A percentile compares a stretch with the other conserved stretches of the same genome.
phyloP scores from a whole-genome alignment of 2,797 vertebrate genomes.

The Clarias fuscus region DNA sequence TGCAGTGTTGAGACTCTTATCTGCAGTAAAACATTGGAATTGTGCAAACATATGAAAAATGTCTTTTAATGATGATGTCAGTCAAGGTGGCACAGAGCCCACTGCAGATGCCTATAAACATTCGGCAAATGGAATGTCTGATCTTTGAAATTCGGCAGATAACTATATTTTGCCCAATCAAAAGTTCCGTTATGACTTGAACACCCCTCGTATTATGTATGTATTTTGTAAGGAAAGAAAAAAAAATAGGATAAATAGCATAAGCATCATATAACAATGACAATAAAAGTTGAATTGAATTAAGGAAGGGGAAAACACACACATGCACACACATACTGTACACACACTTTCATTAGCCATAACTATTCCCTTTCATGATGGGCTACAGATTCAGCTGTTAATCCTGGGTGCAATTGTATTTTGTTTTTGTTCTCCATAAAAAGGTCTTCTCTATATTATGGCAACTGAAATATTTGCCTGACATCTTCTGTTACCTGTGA shows the following conservation, averaged over 20 bases:
- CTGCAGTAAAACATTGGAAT: too few species aligned
- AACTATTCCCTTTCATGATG: conserved; percentile 42
- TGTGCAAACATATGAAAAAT: too few species aligned
- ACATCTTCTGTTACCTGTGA: conserved; percentile 60
- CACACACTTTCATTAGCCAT: neutral
- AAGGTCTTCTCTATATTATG: conserved; percentile 62
- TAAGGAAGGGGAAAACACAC: neutral
- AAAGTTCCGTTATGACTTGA: too few species aligned
- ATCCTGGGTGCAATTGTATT: conserved; percentile 64
- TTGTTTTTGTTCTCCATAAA: conserved; percentile 61
- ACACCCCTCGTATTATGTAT: neutral
- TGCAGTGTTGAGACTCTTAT: too few species aligned
- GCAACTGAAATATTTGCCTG: conserved; percentile 66
- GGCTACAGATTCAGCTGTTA: conserved; percentile 60
- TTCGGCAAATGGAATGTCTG: too few species aligned
- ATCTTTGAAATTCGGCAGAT: neutral
- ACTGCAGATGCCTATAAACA: too few species aligned
- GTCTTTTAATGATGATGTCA: too few species aligned
- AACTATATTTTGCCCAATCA: neutral
- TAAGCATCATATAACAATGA: neutral
- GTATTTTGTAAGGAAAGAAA: conserved; percentile 50
- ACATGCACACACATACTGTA: neutral
- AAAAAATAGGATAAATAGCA: neutral
- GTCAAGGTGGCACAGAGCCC: too few species aligned
- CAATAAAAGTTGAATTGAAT: neutral